A percentile compares a stretch with the other conserved stretches of the same genome.
Conservation (phyloP, 2,888 invertebrate species). For the Drosophila robusta region DNA sequence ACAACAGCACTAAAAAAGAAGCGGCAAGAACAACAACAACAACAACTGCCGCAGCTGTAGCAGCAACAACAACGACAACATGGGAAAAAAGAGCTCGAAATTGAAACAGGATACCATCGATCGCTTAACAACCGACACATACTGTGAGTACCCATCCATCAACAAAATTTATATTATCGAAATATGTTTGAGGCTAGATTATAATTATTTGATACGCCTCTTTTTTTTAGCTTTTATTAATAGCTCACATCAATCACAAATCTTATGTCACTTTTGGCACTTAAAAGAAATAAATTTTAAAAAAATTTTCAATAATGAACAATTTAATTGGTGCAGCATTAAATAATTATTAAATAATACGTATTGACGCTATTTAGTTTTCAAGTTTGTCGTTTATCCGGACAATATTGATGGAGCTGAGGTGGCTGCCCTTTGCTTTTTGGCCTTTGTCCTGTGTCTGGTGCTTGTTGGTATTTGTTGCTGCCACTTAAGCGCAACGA, state of each 20-base stretch:
- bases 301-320: neutral
- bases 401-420: neutral
- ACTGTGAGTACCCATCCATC: slow-evolving; percentile 90
- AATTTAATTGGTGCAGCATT: neutral
- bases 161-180: neutral
- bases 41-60: slow-evolving; percentile 23
- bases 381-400: neutral
- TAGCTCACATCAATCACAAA: slow-evolving; percentile 38
- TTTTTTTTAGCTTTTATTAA: slow-evolving; percentile 16
- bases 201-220: slow-evolving; percentile 40
- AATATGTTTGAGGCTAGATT: slow-evolving; percentile 4
- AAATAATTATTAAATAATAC: no score
- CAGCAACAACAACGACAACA: slow-evolving; percentile 85
- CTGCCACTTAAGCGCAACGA: neutral
- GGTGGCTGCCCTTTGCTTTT: neutral
- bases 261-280: slow-evolving; percentile 2
- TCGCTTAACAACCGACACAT: slow-evolving; percentile 95
- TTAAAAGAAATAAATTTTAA: no score
- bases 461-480: neutral
- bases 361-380: neutral
- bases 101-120: slow-evolving; percentile 98
- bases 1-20: neutral
- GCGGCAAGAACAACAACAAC: slow-evolving; percentile 14
- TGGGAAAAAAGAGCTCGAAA: slow-evolving; percentile 98
- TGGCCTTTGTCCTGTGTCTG: neutral